A percentile compares a stretch with the other conserved stretches of the same genome.
These are phyloP conservation scores for Yoshiicerus persimilis DNA, from an alignment of 1,140 invertebrate genomes.

Conservation along the genomic window DNA sequence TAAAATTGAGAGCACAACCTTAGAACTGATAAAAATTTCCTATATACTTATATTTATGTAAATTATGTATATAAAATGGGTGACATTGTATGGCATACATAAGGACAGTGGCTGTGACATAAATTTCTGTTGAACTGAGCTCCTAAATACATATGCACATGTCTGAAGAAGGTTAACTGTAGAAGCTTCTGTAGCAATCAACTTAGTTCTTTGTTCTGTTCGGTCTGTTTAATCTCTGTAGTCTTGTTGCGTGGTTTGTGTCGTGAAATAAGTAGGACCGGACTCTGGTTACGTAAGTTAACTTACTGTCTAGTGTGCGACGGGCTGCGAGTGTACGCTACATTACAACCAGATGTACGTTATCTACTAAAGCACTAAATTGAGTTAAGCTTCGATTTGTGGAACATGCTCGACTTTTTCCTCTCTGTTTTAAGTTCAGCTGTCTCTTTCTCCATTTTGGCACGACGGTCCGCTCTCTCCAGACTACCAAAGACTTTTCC, in stretches of 20 bases:
- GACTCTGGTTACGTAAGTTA: neutral
- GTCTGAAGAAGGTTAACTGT: too few relatives aligned
- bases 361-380: neutral
- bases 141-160: too few relatives aligned
- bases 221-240: neutral
- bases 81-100: too few relatives aligned
- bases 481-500: neutral
- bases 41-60: too few relatives aligned
- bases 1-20: too few relatives aligned
- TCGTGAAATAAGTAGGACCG: neutral
- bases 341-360: neutral
- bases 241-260: neutral
- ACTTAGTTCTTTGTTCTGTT: neutral
- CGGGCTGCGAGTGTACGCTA: neutral
- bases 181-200: neutral
- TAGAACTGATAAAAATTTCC: too few relatives aligned
- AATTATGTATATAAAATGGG: too few relatives aligned
- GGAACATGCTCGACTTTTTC: conserved; percentile 25
- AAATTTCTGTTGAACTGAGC: too few relatives aligned
- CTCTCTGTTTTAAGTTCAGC: conserved; percentile 1
- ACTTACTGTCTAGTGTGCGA: neutral
- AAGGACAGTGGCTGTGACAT: too few relatives aligned
- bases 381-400: conserved; percentile 36
- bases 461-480: neutral
- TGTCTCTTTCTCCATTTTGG: neutral